Evolutionary conservation across 2,888 invertebrate species (phyloP), one percentile per base, ranked within the genome.

Genomic region (Zeuzera pyrina): DNA sequence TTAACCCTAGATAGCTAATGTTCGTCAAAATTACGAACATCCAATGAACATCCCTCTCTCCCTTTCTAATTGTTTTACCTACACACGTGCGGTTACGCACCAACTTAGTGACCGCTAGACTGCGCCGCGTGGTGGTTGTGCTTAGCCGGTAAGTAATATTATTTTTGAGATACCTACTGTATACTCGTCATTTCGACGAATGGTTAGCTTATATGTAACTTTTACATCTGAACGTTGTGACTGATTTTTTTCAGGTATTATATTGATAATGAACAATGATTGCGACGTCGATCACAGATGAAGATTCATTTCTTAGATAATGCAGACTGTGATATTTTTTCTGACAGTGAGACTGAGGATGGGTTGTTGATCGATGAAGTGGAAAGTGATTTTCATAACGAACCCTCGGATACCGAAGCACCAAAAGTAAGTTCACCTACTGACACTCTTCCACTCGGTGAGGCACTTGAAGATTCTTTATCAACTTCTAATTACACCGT

Each of bases 261-360:
- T 28, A 12, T 33, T 33, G 15, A 26, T 24, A 21, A 27, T 32
- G 24, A 32, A 13, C 21, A 32, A 32, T 32, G 32, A 13, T 21
- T 32, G 23, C 23, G 23, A 12, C 27, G 14, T 13, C 12, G 10
- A 12, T 14, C 32, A 22, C 23, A 23, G 32, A 32, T 32, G 3
- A 25, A 13, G 23, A 32, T 8, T 32, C n/a, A 14, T 23, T 10
- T 8, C 6, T 19, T 19, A 27, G 14, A 31, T 31, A 14, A 11
- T 22, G 24, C 8, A 15, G 14, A 31, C 13, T 13, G 12, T 29
- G 29, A 16, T 13, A 12, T 29, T 29, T 15, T 15, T 35, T 41
- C 39, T 35, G 30, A 41, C 35, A 47, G 44, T 38, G 43, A 46
- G 31, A 30, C 23, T 8, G 41, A 48, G 34, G 42, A 43, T 36